These are phyloP conservation scores for Capromys pilorides DNA, from an alignment of 2,797 vertebrate species.

Conservation along the genomic window DNA sequence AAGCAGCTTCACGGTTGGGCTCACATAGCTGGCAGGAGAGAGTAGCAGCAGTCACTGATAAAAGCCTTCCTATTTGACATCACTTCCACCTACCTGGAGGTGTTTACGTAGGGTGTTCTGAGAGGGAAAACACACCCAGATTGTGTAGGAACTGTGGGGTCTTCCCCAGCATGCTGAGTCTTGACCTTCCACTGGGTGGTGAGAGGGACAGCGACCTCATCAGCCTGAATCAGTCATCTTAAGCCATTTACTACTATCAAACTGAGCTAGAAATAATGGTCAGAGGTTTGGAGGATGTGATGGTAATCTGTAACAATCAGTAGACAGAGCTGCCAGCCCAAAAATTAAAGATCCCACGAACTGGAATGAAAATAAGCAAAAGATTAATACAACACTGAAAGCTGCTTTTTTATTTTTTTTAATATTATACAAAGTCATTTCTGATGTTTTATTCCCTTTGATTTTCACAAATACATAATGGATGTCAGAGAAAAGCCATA, in stretches of 20 bases:
- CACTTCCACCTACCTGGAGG: background rate
- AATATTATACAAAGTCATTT: background rate
- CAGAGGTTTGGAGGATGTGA: background rate
- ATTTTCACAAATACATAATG: background rate
- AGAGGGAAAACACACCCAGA: background rate
- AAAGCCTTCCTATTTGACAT: slow-evolving; percentile 7
- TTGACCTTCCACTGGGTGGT: background rate
- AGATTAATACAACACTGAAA: background rate
- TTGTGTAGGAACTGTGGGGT: slow-evolving; percentile 20
- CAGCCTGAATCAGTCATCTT: background rate
- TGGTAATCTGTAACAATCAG: slow-evolving; percentile 7
- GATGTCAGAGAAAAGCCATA: background rate
- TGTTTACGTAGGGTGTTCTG: background rate
- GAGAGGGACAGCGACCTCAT: background rate
- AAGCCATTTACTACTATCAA: background rate
- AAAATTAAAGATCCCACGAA: background rate
- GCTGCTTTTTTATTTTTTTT: background rate
- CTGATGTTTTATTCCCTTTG: background rate
- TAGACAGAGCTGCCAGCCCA: background rate
- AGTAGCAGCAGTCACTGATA: background rate
- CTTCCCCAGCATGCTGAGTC: background rate
- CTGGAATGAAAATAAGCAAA: background rate
- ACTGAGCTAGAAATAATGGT: background rate
- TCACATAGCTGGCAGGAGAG: background rate
- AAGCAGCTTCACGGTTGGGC: background rate